Evolutionary conservation across 2,113 vertebrate genomes (phyloP).

Genomic region (Ceyx cyanopectus): DNA sequence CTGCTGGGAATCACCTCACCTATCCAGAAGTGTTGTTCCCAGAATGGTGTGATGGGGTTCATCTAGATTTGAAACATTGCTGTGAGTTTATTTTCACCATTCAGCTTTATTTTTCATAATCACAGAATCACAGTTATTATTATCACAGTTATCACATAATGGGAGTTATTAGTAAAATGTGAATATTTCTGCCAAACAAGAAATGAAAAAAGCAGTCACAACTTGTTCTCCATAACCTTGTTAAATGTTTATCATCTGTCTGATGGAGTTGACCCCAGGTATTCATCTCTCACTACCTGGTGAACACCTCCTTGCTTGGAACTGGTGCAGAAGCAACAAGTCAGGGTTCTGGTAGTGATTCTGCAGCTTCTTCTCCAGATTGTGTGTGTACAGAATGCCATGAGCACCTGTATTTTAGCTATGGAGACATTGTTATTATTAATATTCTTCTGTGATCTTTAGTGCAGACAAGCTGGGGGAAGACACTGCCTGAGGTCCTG

Average conservation of each 20-base stretch:
- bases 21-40: slow-evolving; percentile 6
- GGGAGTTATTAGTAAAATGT: background rate
- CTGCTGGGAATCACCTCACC: background rate
- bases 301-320: background rate
- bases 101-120: too few relatives aligned
- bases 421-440: background rate
- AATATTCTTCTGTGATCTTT: background rate
- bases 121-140: too few relatives aligned
- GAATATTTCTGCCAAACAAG: background rate
- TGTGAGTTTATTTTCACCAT: slow-evolving; percentile 11
- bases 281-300: background rate
- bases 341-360: background rate
- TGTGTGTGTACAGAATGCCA: background rate
- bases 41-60: background rate
- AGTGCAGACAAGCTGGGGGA: background rate
- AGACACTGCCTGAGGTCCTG: background rate
- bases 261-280: background rate
- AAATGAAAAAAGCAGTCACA: slow-evolving; percentile 20
- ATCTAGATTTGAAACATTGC: background rate
- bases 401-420: background rate
- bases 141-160: too few relatives aligned
- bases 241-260: background rate
- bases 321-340: background rate
- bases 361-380: background rate
- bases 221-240: background rate